Conservation (phyloP, 2,113 vertebrate species). For the Anguilla japonica region DNA sequence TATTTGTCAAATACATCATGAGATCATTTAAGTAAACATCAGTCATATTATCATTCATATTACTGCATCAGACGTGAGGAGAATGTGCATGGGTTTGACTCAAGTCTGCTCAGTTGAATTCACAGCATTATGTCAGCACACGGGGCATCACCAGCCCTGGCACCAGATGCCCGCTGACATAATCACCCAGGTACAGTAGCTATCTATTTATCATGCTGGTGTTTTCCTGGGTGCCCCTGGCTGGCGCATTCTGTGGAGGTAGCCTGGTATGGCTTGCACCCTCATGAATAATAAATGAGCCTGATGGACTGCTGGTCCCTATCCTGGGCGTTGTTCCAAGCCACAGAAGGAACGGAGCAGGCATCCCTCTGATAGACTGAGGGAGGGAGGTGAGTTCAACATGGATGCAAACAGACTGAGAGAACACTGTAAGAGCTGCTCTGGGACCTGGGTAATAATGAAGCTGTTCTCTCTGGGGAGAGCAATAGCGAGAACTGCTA, state of each 20-base stretch:
- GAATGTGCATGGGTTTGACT: not conserved
- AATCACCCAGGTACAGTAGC: conserved; percentile 46
- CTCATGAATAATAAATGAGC: conserved; percentile 8
- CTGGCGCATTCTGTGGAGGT: conserved; percentile 32
- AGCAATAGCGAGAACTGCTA: not conserved
- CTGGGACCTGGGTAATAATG: not conserved
- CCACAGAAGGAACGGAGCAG: not conserved
- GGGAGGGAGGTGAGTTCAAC: conserved; percentile 14
- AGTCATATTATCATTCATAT: not conserved
- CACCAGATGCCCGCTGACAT: conserved; percentile 42
- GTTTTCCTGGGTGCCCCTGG: conserved; percentile 39
- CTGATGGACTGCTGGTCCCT: not conserved
- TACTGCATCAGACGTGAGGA: not conserved
- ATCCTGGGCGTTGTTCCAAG: not conserved
- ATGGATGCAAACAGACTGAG: conserved; percentile 18
- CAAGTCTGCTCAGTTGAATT: not conserved
- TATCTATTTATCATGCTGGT: conserved; percentile 42
- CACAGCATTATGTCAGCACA: not conserved
- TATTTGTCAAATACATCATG: not conserved
- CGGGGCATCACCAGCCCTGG: conserved; percentile 36
- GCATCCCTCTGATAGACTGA: conserved; percentile 7
- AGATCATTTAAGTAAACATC: not conserved
- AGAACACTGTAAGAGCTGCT: not conserved
- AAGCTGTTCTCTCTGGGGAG: not conserved
- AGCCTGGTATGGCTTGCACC: not conserved